Evolutionary conservation across 1,140 invertebrate genomes (phyloP).

Genomic region (Leptinotarsa lineolata): DNA sequence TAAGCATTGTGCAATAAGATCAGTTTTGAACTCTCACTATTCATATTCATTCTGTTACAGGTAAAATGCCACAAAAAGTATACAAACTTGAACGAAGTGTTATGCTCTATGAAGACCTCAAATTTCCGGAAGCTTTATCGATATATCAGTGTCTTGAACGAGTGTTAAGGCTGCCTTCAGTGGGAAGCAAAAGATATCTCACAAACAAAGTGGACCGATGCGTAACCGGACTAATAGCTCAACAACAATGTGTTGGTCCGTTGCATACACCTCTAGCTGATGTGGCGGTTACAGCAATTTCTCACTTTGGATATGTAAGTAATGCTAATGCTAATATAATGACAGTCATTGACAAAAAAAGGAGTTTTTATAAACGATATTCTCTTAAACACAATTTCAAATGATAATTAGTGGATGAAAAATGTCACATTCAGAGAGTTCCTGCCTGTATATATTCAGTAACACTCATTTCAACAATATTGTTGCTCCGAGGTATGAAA

Average conservation of each 20-base stretch:
- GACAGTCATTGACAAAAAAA: too few species aligned
- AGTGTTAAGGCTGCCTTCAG: constrained; percentile 86
- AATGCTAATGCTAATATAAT: neutral
- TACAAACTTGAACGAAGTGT: constrained; percentile 60
- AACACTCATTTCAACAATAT: too few species aligned
- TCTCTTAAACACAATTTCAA: too few species aligned
- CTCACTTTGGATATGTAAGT: constrained; percentile 66
- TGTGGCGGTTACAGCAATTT: constrained; percentile 90
- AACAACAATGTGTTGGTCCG: constrained; percentile 97
- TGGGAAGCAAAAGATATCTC: constrained; percentile 93
- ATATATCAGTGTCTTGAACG: constrained; percentile 73
- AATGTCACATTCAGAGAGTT: too few species aligned
- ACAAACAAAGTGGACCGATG: constrained; percentile 95
- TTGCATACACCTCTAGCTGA: constrained; percentile 94
- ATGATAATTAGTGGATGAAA: too few species aligned
- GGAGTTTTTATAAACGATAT: too few species aligned
- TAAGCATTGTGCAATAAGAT: too few species aligned
- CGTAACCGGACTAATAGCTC: constrained; percentile 93
- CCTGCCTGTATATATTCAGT: too few species aligned
- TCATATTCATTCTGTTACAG: constrained; percentile 31
- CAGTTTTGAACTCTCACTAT: neutral
- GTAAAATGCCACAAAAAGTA: constrained; percentile 81
- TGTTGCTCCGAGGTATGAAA: too few species aligned
- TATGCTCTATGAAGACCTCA: constrained; percentile 53
- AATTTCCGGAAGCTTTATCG: constrained; percentile 61